Conservation (phyloP, 30 jellyfish, hydroid and myxozoan genomes). For the Turritopsis dohrnii region DNA sequence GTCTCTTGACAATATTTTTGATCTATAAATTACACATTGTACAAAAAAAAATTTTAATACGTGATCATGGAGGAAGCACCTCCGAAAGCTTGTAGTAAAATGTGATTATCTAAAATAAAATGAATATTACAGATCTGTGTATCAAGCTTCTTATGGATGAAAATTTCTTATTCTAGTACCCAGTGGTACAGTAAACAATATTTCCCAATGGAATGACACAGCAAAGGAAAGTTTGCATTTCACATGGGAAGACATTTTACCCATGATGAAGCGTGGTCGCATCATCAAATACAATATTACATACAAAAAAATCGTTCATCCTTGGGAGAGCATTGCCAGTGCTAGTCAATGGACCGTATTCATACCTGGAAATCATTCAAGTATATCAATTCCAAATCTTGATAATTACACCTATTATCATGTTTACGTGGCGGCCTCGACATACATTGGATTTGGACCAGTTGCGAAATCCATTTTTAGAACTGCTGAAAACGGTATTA, state of each 20-base stretch:
- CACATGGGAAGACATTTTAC: background rate
- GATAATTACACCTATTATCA: conserved; percentile 25
- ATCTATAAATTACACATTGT: no score
- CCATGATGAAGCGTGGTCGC: background rate
- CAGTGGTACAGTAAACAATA: background rate
- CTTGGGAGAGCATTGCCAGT: background rate
- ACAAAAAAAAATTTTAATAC: no score
- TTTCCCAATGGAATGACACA: background rate
- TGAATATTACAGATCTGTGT: no score
- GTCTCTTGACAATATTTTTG: no score
- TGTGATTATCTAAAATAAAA: no score
- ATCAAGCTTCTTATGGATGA: no score
- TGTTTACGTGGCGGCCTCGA: conserved; percentile 35
- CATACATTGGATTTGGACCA: conserved; percentile 51
- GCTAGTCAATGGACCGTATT: background rate
- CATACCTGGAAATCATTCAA: background rate
- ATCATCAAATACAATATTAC: background rate
- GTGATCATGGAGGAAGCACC: no score
- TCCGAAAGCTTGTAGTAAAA: no score
- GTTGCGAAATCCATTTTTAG: conserved; percentile 15
- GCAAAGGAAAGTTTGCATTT: conserved; percentile 6
- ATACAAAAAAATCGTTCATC: background rate
- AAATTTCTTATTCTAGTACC: background rate
- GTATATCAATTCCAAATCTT: background rate
- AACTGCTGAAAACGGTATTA: conserved; percentile 37